Percentiles rank a stretch among this genome's conserved stretches.
These are phyloP conservation scores for Polypterus bichir DNA, from an alignment of 2,113 vertebrate genomes.

Conservation along the genomic window DNA sequence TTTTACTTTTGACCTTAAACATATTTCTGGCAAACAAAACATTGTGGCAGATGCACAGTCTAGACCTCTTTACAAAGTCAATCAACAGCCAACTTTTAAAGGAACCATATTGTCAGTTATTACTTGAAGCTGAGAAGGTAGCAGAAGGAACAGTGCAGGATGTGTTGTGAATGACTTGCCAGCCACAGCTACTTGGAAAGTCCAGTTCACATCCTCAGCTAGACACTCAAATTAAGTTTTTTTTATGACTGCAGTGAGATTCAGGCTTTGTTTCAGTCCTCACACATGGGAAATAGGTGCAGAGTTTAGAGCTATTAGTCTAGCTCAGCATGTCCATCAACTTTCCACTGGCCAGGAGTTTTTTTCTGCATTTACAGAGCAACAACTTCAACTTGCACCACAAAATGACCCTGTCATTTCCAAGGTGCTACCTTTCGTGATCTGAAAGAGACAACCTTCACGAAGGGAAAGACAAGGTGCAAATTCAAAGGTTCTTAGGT, in stretches of 20 bases:
- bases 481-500: not conserved
- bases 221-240: not conserved
- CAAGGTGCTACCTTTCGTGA: conserved; percentile 1
- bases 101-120: conserved; percentile 6
- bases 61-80: not conserved
- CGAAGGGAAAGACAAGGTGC: conserved; percentile 8
- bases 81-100: conserved; percentile 4
- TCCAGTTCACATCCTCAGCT: not conserved
- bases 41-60: conserved; percentile 11
- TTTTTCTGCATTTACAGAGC: conserved; percentile 1
- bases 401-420: conserved; percentile 6
- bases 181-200: not conserved
- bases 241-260: conserved; percentile 3
- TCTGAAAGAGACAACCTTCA: not conserved
- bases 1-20: conserved; percentile 10
- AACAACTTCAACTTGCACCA: conserved; percentile 9
- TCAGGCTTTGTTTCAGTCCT: conserved; percentile 15
- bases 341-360: conserved; percentile 9
- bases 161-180: conserved; percentile 12
- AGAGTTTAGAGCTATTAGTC: conserved; percentile 3
- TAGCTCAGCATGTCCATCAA: conserved; percentile 14
- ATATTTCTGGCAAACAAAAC: conserved; percentile 6
- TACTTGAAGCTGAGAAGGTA: conserved; percentile 3
- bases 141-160: conserved; percentile 6
- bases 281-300: conserved; percentile 1